These are phyloP conservation scores for Cephus sareptanus DNA, from an alignment of 2,888 invertebrate species.

Conservation along the genomic window DNA sequence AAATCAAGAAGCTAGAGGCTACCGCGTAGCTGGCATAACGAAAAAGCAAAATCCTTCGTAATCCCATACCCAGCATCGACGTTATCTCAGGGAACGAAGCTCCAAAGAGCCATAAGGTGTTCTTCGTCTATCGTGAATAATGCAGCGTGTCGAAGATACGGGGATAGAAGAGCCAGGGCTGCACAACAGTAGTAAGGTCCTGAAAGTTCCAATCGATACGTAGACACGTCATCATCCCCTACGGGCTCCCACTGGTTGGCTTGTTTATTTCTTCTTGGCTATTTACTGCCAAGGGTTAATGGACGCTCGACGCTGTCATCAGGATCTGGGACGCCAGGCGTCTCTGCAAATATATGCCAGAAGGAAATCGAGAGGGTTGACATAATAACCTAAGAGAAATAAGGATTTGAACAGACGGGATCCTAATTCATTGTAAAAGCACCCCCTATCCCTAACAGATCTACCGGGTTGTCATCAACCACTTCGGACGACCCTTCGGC, in stretches of 20 bases:
- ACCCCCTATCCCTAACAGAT: no score
- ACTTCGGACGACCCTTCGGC: no score
- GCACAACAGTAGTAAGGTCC: slow-evolving; percentile 47
- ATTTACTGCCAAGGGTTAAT: slow-evolving; percentile 38
- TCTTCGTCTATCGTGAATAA: not conserved
- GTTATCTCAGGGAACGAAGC: no score
- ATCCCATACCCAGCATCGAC: no score
- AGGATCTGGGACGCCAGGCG: slow-evolving; percentile 11
- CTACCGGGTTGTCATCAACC: no score
- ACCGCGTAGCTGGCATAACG: no score
- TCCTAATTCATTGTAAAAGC: no score
- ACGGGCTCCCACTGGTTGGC: slow-evolving; percentile 12
- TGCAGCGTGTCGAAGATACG: not conserved
- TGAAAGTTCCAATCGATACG: slow-evolving; percentile 54
- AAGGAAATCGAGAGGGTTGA: slow-evolving; percentile 2
- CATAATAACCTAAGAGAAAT: no score
- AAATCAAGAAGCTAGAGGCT: no score
- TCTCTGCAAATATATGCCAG: slow-evolving; percentile 25
- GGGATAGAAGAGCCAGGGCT: slow-evolving; percentile 27
- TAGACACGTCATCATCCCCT: slow-evolving; percentile 53
- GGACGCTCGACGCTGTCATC: slow-evolving; percentile 32
- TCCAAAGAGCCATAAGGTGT: no score
- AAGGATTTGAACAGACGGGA: no score
- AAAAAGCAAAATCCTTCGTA: no score
- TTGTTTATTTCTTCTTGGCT: slow-evolving; percentile 12